A percentile compares a stretch with the other conserved stretches of the same genome.
These are phyloP conservation scores for Branchipolynoe longqiensis DNA, from an alignment of 2,888 invertebrate genomes.

Conservation along the genomic window DNA sequence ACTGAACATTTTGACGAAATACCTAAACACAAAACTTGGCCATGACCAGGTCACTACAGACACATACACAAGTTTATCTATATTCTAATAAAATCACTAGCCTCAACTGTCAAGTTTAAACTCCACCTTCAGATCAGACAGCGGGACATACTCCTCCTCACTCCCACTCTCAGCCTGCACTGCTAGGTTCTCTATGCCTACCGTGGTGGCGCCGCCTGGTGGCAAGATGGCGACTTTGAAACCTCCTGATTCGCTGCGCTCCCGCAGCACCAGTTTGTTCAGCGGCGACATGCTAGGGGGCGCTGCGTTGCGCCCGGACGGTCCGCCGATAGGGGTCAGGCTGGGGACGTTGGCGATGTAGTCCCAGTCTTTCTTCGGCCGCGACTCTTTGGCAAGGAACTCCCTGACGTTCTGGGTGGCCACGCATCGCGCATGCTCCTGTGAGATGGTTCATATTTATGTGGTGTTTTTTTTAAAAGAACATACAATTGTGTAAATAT, in stretches of 20 bases:
- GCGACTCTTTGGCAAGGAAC: constrained; percentile 6
- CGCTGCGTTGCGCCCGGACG: not conserved
- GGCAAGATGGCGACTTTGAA: no score
- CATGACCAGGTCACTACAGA: no score
- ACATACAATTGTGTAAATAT: no score
- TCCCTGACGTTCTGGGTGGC: constrained; percentile 4
- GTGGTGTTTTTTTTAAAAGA: no score
- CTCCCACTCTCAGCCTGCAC: not conserved
- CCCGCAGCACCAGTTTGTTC: constrained; percentile 30
- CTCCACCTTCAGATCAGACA: not conserved
- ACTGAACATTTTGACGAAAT: no score
- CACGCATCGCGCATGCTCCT: not conserved
- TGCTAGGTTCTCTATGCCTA: not conserved
- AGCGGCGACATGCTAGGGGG: constrained; percentile 25
- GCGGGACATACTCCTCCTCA: constrained; percentile 6
- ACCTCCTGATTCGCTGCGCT: constrained; percentile 11
- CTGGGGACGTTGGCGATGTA: constrained; percentile 33
- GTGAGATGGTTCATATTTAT: no score
- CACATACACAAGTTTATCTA: no score
- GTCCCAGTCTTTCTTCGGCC: constrained; percentile 27
- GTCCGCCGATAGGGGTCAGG: constrained; percentile 2
- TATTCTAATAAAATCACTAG: no score
- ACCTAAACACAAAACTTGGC: no score
- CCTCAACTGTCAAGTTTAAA: no score
- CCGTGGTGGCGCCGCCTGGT: no score